A percentile compares a stretch with the other conserved stretches of the same genome.
phyloP scores from a whole-genome alignment of 2,888 invertebrate genomes.

The Phrixothrix hirtus region DNA sequence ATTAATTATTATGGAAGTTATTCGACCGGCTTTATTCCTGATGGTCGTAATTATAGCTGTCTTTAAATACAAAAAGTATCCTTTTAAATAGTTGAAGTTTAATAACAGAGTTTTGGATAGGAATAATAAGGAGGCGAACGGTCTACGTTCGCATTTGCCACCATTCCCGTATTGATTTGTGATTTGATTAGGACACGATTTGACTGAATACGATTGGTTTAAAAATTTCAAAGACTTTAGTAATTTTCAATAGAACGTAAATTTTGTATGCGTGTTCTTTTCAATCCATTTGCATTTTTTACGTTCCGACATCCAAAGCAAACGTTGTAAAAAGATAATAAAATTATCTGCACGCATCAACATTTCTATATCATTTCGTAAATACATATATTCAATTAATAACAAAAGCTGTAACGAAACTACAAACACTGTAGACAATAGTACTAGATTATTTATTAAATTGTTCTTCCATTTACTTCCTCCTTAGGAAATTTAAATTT shows the following conservation, averaged over 20 bases:
- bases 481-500: too few relatives aligned
- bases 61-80: conserved; percentile 11
- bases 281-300: conserved; percentile 14
- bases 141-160: conserved; percentile 10
- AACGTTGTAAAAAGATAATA: too few relatives aligned
- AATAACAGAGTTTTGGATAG: conserved; percentile 18
- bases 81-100: conserved; percentile 21
- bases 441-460: too few relatives aligned
- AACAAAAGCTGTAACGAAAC: too few relatives aligned
- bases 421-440: too few relatives aligned
- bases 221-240: conserved; percentile 10
- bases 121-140: conserved; percentile 24
- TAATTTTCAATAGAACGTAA: conserved; percentile 16
- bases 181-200: conserved; percentile 16
- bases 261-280: conserved; percentile 5
- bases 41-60: conserved; percentile 18
- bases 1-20: conserved; percentile 24
- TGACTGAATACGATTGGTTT: conserved; percentile 14
- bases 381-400: too few relatives aligned
- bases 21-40: conserved; percentile 17
- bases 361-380: too few relatives aligned
- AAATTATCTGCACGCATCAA: too few relatives aligned
- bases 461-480: too few relatives aligned
- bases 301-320: neutral
- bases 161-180: conserved; percentile 20